These are phyloP conservation scores for Neuroterus valhalla DNA, from an alignment of 1,140 invertebrate genomes.

Conservation along the genomic window DNA sequence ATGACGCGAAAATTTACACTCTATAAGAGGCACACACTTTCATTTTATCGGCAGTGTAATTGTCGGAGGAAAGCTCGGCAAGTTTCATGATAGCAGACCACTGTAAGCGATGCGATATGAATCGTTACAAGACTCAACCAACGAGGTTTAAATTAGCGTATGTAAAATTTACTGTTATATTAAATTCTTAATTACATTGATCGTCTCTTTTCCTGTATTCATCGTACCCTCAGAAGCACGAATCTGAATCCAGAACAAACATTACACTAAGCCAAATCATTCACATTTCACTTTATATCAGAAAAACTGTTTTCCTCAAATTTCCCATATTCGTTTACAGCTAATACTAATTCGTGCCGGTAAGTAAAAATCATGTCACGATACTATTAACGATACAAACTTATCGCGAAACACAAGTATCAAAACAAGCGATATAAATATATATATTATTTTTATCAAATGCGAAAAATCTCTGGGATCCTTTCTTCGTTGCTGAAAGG, in stretches of 20 bases:
- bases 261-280: neutral
- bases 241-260: neutral
- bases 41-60: slow-evolving; percentile 7
- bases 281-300: neutral
- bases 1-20: neutral
- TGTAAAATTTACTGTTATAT: slow-evolving; percentile 50
- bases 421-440: slow-evolving; percentile 30
- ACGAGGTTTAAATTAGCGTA: slow-evolving; percentile 21
- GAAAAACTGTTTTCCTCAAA: neutral
- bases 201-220: slow-evolving; percentile 3
- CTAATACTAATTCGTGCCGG: slow-evolving; percentile 22
- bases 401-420: slow-evolving; percentile 22
- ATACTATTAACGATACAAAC: slow-evolving; percentile 3
- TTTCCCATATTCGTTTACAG: slow-evolving; percentile 5
- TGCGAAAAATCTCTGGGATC: slow-evolving; percentile 11
- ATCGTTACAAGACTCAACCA: slow-evolving; percentile 10
- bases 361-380: slow-evolving; percentile 25
- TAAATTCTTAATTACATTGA: slow-evolving; percentile 62
- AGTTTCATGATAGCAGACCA: slow-evolving; percentile 4
- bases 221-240: neutral
- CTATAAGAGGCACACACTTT: neutral
- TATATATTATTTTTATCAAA: slow-evolving; percentile 18
- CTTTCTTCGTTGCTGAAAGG: slow-evolving; percentile 2
- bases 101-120: neutral
- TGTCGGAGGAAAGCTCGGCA: neutral